These are phyloP conservation scores for Lethenteron camtschaticum DNA, from an alignment of 2,113 vertebrate genomes.

Conservation along the genomic window DNA sequence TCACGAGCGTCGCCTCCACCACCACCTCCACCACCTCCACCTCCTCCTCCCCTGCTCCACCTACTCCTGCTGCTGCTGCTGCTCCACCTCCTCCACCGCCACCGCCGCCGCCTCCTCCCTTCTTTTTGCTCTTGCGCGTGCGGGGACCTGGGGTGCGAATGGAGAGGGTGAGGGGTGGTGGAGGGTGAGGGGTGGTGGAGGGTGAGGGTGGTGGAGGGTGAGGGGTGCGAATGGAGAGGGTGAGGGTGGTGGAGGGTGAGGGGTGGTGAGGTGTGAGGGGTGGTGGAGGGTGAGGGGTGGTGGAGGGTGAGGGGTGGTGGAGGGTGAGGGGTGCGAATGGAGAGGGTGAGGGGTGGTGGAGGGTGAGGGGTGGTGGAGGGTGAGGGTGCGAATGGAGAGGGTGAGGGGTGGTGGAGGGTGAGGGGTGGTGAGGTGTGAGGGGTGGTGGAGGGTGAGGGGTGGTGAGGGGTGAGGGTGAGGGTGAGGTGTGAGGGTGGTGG, in stretches of 20 bases:
- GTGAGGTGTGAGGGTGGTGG: too few species aligned
- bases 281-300: not conserved
- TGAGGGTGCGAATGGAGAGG: not conserved
- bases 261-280: not conserved
- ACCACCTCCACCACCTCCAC: too few species aligned
- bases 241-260: not conserved
- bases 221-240: too few species aligned
- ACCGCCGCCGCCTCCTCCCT: slow-evolving; percentile 22
- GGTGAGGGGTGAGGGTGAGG: too few species aligned
- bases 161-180: slow-evolving; percentile 9
- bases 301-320: not conserved
- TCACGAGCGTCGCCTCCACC: slow-evolving; percentile 16
- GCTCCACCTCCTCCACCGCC: too few species aligned
- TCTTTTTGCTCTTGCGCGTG: slow-evolving; percentile 92
- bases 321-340: not conserved
- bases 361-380: too few species aligned
- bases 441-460: too few species aligned
- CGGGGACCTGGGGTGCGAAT: slow-evolving; percentile 48
- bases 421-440: too few species aligned
- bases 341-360: not conserved
- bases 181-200: slow-evolving; percentile 8
- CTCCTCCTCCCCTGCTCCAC: too few species aligned
- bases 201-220: not conserved
- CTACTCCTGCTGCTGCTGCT: too few species aligned
- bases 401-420: not conserved